Percentiles rank a stretch among this genome's conserved stretches.
phyloP scores from a whole-genome alignment of 2,797 vertebrate genomes.

The Pipistrellus pipistrellus region DNA sequence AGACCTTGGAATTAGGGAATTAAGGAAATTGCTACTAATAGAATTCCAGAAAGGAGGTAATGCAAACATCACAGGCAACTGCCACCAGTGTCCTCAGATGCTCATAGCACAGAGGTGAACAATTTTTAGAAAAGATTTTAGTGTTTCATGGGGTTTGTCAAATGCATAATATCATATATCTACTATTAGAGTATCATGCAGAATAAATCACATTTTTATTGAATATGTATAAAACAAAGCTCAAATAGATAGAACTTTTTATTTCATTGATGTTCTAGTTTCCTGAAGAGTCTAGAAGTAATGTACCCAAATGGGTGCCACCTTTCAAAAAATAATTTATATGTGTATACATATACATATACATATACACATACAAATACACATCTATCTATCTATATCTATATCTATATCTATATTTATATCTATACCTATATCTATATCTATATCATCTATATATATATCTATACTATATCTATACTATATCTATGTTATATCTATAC shows the following conservation, averaged over 20 bases:
- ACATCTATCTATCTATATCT: too few species aligned
- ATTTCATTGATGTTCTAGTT: neutral
- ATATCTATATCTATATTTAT: too few species aligned
- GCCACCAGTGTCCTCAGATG: neutral
- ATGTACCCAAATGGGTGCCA: neutral
- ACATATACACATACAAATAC: too few species aligned
- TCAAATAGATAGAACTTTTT: conserved; percentile 7
- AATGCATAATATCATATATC: neutral
- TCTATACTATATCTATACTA: too few species aligned
- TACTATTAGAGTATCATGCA: neutral
- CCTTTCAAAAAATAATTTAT: neutral
- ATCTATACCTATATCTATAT: too few species aligned
- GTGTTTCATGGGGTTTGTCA: neutral
- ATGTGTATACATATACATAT: neutral
- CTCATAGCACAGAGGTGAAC: neutral
- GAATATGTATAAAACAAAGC: neutral
- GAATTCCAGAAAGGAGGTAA: neutral
- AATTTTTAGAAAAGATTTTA: neutral
- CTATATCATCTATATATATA: too few species aligned
- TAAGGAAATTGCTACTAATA: neutral
- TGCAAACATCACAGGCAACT: neutral
- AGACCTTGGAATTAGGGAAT: neutral
- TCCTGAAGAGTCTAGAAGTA: neutral
- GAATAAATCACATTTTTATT: neutral
- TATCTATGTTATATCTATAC: too few species aligned